Evolutionary conservation across 1,140 invertebrate species (phyloP), one percentile per base, ranked within the genome.

Genomic region (Drosophila nigrodunni): DNA sequence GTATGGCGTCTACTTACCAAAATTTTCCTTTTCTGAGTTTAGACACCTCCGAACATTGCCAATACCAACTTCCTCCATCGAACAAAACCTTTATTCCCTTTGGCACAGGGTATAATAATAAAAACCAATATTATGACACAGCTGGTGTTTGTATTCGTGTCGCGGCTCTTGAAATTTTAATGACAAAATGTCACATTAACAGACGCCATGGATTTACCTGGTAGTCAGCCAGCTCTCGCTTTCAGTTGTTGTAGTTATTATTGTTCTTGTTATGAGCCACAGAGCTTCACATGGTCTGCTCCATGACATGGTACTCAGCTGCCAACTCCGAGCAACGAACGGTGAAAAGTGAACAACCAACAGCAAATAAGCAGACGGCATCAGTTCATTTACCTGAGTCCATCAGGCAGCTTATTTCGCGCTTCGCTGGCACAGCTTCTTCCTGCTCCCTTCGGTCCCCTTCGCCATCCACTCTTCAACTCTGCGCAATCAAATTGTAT

Each of bases 161-260:
- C 76, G 76, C 68, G 80, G 67, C 73, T 79, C 57, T 62, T 83
- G 80, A 83, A 83, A 83, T 83, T 83, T 83, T 83, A 83, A 83
- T 83, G 81, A 80, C 80, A 80, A 68, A 83, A 83, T 83, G 81
- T 80, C 81, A 80, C 81, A 83, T 83, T 83, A 83, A 83, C 81
- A 83, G 77, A 67, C 80, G 64, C 58, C 83, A 69, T 77, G 81
- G 69, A 73, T 83, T 83, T 83, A 21, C 79, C 65, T 62, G 54
- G n/a, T 35, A 52, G 41, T 39, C 37, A 55, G 47, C 21, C 49
- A 13, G 5, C 7, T 57, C 13, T 18, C 21, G 35, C 18, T 35
- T 7, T 9, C 34, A 70, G 58, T 68, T 82, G 47, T 18, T 74
- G 69, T 47, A 77, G 52, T 46, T 80, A 39, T 54, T 54, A 25